A percentile compares a stretch with the other conserved stretches of the same genome.
These are phyloP conservation scores for Empis stercorea DNA, from an alignment of 2,888 invertebrate genomes.

Conservation along the genomic window DNA sequence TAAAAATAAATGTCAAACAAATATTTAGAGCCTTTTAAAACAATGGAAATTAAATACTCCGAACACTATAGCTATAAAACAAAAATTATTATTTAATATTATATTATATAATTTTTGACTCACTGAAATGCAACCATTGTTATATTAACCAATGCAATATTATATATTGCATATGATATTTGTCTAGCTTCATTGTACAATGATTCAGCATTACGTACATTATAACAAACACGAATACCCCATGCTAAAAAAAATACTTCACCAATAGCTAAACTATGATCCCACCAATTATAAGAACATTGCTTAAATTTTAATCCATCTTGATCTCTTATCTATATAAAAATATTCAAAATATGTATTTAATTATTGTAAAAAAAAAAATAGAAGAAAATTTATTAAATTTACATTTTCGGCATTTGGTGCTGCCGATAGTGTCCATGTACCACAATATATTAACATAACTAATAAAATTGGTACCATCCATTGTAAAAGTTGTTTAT, in stretches of 20 bases:
- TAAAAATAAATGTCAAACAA: no score
- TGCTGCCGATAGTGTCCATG: conserved; percentile 82
- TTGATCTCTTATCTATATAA: conserved; percentile 52
- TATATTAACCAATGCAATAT: conserved; percentile 84
- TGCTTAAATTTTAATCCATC: conserved; percentile 72
- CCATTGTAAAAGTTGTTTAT: conserved; percentile 84
- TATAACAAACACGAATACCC: conserved; percentile 76
- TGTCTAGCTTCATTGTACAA: conserved; percentile 85
- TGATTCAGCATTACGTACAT: conserved; percentile 81
- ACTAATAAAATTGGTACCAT: conserved; percentile 84
- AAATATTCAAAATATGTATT: not conserved
- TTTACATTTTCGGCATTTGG: conserved; percentile 65
- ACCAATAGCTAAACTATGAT: conserved; percentile 84
- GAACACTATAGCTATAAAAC: no score
- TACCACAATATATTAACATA: conserved; percentile 75
- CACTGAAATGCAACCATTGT: conserved; percentile 89
- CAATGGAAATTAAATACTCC: no score
- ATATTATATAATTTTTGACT: no score
- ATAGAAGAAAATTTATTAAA: no score
- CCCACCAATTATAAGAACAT: conserved; percentile 90
- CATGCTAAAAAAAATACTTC: conserved; percentile 61
- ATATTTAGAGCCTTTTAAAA: no score
- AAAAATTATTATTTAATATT: no score
- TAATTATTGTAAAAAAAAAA: no score
- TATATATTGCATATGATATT: conserved; percentile 90